Percentiles rank a stretch among this genome's conserved stretches.
Evolutionary conservation across 2,888 invertebrate genomes (phyloP).

Genomic region (Eurois occulta): DNA sequence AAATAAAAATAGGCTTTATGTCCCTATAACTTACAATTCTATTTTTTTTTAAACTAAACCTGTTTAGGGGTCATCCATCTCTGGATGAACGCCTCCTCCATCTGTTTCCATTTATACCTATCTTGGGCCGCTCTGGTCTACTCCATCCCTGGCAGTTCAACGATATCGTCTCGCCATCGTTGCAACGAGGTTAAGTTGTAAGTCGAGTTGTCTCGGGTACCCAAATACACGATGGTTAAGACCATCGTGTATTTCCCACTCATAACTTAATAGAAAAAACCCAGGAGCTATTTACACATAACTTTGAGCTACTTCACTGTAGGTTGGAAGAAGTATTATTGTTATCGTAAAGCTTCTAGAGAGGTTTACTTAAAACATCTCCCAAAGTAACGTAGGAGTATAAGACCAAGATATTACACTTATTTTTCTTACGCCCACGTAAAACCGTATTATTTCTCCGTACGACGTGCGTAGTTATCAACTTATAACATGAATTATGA

Average conservation of each 20-base stretch:
- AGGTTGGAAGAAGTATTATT: constrained; percentile 38
- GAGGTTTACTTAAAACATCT: constrained; percentile 44
- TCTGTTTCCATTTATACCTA: too few species aligned
- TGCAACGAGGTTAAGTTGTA: too few species aligned
- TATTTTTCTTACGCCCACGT: constrained; percentile 36
- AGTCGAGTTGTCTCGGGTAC: too few species aligned
- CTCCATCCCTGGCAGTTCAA: too few species aligned
- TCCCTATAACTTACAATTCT: too few species aligned
- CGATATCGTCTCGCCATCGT: too few species aligned
- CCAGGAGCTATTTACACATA: constrained; percentile 12
- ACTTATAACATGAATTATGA: constrained; percentile 26
- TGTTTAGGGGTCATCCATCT: too few species aligned
- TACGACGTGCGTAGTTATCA: constrained; percentile 21
- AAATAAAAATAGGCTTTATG: too few species aligned
- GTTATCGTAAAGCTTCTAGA: background rate
- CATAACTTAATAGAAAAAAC: background rate
- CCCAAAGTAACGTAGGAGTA: constrained; percentile 16
- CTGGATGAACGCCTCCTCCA: too few species aligned
- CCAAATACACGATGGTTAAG: too few species aligned
- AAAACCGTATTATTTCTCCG: constrained; percentile 13
- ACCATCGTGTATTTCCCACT: background rate
- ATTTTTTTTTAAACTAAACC: too few species aligned
- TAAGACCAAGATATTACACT: constrained; percentile 4
- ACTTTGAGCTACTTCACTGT: constrained; percentile 3
- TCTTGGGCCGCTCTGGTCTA: too few species aligned